Conservation (phyloP, 2,888 invertebrate species). For the Parnassius glacialis region DNA sequence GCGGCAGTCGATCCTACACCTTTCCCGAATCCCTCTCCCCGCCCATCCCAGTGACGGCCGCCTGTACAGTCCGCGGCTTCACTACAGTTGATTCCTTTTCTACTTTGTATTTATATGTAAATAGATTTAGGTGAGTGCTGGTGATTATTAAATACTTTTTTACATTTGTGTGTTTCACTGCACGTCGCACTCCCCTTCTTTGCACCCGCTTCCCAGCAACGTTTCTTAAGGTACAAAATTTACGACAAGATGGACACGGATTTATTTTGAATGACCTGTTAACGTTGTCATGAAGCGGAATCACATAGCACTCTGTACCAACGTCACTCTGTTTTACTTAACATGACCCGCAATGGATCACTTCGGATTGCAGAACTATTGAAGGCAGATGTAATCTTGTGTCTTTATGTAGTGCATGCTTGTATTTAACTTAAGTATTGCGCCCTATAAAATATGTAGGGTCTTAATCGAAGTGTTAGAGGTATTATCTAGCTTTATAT, state of each 20-base stretch:
- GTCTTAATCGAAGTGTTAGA: background rate
- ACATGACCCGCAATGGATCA: background rate
- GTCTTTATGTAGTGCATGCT: constrained; percentile 5
- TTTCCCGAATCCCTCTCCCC: constrained; percentile 8
- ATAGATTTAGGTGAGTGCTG: constrained; percentile 73
- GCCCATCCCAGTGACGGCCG: constrained; percentile 34
- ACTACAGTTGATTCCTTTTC: constrained; percentile 27
- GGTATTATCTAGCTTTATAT: too few species aligned
- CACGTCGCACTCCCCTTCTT: constrained; percentile 28
- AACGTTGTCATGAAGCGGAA: background rate
- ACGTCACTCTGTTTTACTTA: background rate
- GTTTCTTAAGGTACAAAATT: background rate
- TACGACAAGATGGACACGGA: background rate
- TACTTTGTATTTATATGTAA: constrained; percentile 74
- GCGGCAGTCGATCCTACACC: constrained; percentile 26
- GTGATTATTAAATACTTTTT: constrained; percentile 70
- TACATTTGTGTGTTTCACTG: constrained; percentile 58
- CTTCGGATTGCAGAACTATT: background rate
- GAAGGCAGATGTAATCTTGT: background rate
- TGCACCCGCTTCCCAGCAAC: background rate
- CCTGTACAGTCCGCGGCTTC: constrained; percentile 62
- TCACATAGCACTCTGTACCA: background rate
- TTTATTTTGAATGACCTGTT: background rate
- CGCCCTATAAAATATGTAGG: background rate
- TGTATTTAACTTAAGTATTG: constrained; percentile 14